Percentiles rank a stretch among this genome's conserved stretches.
phyloP scores from a whole-genome alignment of 2,888 invertebrate species.

The Chaetogeoica ovagalla region DNA sequence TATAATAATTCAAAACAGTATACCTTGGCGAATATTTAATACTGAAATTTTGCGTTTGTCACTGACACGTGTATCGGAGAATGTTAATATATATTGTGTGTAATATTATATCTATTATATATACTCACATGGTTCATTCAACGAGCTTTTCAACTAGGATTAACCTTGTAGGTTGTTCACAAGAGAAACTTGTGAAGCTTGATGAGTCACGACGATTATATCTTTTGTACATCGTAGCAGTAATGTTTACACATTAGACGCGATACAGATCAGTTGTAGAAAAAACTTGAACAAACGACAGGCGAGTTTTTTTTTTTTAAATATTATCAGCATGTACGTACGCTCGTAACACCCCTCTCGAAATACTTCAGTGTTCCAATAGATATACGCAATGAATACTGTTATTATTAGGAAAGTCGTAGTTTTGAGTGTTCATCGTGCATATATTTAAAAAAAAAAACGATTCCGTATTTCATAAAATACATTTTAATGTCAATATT shows the following conservation, averaged over 20 bases:
- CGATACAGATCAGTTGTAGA: conserved; percentile 25
- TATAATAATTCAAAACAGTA: conserved; percentile 10
- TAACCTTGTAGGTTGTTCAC: not conserved
- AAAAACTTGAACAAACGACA: not conserved
- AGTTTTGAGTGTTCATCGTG: too few relatives aligned
- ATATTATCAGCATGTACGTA: conserved; percentile 11
- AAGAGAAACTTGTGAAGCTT: not conserved
- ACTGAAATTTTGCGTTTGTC: too few relatives aligned
- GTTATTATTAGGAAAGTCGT: too few relatives aligned
- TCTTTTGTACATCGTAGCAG: conserved; percentile 19
- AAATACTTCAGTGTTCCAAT: conserved; percentile 11
- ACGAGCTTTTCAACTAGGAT: conserved; percentile 26
- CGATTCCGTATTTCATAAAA: too few relatives aligned
- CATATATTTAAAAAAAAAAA: too few relatives aligned
- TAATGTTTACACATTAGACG: conserved; percentile 18
- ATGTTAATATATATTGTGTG: too few relatives aligned
- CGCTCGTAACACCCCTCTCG: conserved; percentile 2
- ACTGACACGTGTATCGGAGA: too few relatives aligned
- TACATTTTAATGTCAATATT: too few relatives aligned
- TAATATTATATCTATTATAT: too few relatives aligned
- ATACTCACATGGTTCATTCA: conserved; percentile 2
- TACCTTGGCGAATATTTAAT: not conserved
- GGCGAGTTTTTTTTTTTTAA: conserved; percentile 16
- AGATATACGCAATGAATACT: not conserved
- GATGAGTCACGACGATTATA: conserved; percentile 11